These are phyloP conservation scores for Drosophila formosana DNA, from an alignment of 2,888 invertebrate species.

Conservation along the genomic window DNA sequence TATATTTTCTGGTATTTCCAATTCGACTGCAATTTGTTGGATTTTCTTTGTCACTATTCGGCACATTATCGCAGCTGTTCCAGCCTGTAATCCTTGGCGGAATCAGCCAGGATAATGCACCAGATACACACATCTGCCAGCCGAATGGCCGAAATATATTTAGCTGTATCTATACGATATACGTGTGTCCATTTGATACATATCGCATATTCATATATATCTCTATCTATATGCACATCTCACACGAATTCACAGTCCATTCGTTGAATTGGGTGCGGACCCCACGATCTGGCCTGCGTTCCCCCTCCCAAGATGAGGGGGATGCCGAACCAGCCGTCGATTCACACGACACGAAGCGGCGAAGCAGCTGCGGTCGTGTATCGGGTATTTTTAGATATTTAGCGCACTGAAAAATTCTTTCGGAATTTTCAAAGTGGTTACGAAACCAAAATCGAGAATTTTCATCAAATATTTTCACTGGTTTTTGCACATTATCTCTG, in stretches of 20 bases:
- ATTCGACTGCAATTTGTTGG: constrained; percentile 27
- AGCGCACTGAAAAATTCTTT: constrained; percentile 82
- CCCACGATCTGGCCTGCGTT: constrained; percentile 54
- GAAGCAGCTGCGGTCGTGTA: constrained; percentile 56
- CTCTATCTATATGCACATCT: constrained; percentile 62
- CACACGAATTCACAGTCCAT: constrained; percentile 74
- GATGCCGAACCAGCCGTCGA: constrained; percentile 53
- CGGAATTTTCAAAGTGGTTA: constrained; percentile 79
- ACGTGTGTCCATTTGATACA: constrained; percentile 43
- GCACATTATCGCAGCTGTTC: constrained; percentile 42
- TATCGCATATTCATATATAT: constrained; percentile 56
- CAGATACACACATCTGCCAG: constrained; percentile 23
- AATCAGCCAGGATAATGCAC: constrained; percentile 63
- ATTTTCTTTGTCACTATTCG: constrained; percentile 21
- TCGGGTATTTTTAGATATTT: constrained; percentile 83
- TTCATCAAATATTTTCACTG: constrained; percentile 59
- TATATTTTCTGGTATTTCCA: constrained; percentile 53
- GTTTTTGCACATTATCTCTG: constrained; percentile 23
- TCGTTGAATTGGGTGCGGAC: constrained; percentile 79
- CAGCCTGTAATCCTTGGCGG: constrained; percentile 56
- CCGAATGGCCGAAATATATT: constrained; percentile 13
- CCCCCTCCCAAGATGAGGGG: constrained; percentile 17
- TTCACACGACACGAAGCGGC: constrained; percentile 38
- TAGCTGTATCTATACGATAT: constrained; percentile 34
- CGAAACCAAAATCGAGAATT: constrained; percentile 79